phyloP scores from a whole-genome alignment of 1,140 invertebrate species.

The Magallana ariakensis region DNA sequence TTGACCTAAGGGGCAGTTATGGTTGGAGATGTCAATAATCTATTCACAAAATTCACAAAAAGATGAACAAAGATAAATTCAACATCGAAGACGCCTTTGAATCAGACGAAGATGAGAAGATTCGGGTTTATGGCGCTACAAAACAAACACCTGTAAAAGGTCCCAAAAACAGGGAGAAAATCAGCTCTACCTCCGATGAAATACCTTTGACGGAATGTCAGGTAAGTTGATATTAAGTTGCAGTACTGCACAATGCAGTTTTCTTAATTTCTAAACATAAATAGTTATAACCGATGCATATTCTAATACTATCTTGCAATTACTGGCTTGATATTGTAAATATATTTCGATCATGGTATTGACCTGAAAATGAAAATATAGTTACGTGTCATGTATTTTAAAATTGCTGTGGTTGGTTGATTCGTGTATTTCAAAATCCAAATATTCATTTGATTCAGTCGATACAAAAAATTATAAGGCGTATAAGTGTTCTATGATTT shows the following conservation, averaged over 20 bases:
- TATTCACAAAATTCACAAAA: background rate
- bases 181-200: conserved; percentile 38
- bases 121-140: conserved; percentile 60
- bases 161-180: conserved; percentile 27
- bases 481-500: no score
- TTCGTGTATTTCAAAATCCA: background rate
- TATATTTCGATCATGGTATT: background rate
- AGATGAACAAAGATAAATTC: conserved; percentile 54
- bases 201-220: conserved; percentile 44
- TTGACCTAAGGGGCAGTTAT: background rate
- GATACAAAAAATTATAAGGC: no score
- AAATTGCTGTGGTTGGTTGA: background rate
- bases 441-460: no score
- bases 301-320: background rate
- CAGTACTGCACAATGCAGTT: no score
- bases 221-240: conserved; percentile 10
- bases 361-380: background rate
- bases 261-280: no score
- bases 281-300: no score
- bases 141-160: conserved; percentile 50
- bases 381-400: background rate
- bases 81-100: conserved; percentile 56
- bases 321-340: background rate
- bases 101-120: conserved; percentile 63
- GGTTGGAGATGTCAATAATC: conserved; percentile 38